These are phyloP conservation scores for Diaprepes abbreviatus DNA, from an alignment of 2,888 invertebrate species.

Conservation along the genomic window DNA sequence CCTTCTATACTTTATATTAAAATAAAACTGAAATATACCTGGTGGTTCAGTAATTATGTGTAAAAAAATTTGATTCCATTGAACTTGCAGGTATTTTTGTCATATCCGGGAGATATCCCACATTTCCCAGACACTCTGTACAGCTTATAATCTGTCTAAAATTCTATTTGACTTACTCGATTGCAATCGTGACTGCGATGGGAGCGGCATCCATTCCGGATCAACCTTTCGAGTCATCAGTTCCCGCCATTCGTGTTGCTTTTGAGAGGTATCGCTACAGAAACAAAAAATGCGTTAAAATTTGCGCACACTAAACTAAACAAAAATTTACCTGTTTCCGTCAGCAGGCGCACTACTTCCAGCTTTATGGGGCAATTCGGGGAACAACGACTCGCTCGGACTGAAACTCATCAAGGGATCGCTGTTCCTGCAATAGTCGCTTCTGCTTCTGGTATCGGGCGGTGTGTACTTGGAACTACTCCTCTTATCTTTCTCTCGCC, in stretches of 20 bases:
- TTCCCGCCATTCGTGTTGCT: neutral
- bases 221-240: neutral
- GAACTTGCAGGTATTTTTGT: too few species aligned
- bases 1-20: too few species aligned
- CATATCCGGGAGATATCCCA: too few species aligned
- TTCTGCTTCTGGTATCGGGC: neutral
- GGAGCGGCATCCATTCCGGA: neutral
- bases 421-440: neutral
- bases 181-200: neutral
- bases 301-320: neutral
- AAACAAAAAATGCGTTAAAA: neutral
- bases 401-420: neutral
- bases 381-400: conserved; percentile 1
- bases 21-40: too few species aligned
- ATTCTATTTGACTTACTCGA: neutral
- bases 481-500: neutral
- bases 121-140: too few species aligned
- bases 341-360: neutral
- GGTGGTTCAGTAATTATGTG: too few species aligned
- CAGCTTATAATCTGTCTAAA: too few species aligned
- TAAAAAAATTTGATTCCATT: too few species aligned
- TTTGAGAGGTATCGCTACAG: neutral
- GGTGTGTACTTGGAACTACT: neutral
- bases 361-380: conserved; percentile 2
- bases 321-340: neutral